Conservation (phyloP, 2,113 vertebrate genomes). For the Cheirogaleus medius region DNA sequence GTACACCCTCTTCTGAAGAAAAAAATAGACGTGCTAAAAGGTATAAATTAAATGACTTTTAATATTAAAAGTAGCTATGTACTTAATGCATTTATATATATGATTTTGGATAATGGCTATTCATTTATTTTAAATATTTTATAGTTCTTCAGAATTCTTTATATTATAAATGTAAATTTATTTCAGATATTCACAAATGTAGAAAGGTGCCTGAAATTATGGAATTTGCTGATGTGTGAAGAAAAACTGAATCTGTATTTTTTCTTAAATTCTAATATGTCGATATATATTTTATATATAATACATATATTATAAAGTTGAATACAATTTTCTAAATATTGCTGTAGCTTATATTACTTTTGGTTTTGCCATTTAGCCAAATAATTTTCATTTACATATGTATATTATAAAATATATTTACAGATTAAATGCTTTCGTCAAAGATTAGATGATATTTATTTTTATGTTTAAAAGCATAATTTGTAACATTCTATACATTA, state of each 20-base stretch:
- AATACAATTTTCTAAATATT: not conserved
- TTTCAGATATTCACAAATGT: constrained; percentile 35
- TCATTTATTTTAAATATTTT: constrained; percentile 37
- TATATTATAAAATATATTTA: not conserved
- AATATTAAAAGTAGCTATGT: not conserved
- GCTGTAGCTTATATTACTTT: not conserved
- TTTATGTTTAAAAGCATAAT: constrained; percentile 33
- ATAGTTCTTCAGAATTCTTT: not conserved
- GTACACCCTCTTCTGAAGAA: constrained; percentile 90
- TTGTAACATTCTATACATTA: not conserved
- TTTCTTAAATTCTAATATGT: constrained; percentile 5
- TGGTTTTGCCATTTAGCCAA: not conserved
- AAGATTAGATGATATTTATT: not conserved
- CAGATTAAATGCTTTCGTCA: constrained; percentile 13
- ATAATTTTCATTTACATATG: not conserved
- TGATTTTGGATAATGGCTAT: not conserved
- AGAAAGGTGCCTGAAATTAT: not conserved
- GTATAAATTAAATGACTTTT: constrained; percentile 75
- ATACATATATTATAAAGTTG: not conserved
- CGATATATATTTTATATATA: not conserved
- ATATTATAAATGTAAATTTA: not conserved
- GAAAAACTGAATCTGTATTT: not conserved
- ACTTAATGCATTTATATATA: not conserved
- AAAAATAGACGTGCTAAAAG: constrained; percentile 90
- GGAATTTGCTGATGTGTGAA: not conserved